Evolutionary conservation across 2,888 invertebrate species (phyloP), one percentile per base, ranked within the genome.

Genomic region (Papilio gigon): DNA sequence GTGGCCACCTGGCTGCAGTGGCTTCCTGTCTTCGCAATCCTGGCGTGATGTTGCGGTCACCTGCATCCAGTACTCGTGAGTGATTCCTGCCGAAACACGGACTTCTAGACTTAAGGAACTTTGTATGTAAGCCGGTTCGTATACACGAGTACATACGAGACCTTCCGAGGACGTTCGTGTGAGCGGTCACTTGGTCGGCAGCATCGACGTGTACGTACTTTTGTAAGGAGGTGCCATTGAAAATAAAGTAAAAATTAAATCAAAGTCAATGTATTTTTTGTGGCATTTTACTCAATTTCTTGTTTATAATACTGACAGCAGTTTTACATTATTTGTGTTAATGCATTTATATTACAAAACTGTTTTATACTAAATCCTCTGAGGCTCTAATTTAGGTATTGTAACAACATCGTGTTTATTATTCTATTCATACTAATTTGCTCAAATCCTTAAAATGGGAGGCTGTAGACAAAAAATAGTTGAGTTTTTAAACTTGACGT

Each of bases 21-120:
- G 17, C 60, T 78, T 2, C 67, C 78, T 27, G 58, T 74, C 22
- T 47, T 76, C 2, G 70, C 66, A n/a, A 56, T 79, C 27, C 65
- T 71, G 35, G 75, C 75, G 75, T 79, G 77, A 77, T 72, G 27
- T 59, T 56, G 9, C 70, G 63, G 42, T 61, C 59, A 67, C 37
- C 58, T 37, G 30, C 0, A 53, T 65, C 37, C 56, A 35, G 37
- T 2, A 22, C 44, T 50, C 47, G 67, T 60, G 66, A 68, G 64
- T 62, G 64, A 68, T 59, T 68, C 68, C 68, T 68, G 68, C 68
- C 68, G 20, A 14, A 30, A 59, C 20, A 53, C 20, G 68, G 64
- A 68, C 59, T 68, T 37, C 17, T 68, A 69, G 58, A 5, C n/a
- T n/a, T 35, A 50, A 60, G 59, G 17, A 42, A 50, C 59, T 61